phyloP scores from a whole-genome alignment of 2,797 vertebrate species.

The Girardinus metallicus region DNA sequence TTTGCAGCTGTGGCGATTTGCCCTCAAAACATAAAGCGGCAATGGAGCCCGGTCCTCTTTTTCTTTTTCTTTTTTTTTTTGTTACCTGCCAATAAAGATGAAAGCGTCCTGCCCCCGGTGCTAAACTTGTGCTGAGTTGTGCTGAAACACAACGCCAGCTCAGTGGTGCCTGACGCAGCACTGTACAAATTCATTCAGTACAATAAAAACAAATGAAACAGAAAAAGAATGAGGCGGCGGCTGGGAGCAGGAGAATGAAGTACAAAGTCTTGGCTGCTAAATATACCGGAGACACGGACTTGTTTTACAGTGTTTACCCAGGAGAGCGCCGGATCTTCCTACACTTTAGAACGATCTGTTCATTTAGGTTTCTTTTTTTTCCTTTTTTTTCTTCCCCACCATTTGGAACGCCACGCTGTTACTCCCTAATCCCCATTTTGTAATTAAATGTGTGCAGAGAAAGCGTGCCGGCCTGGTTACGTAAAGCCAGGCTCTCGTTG shows the following conservation, averaged over 20 bases:
- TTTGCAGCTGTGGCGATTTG: constrained; percentile 48
- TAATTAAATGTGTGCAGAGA: constrained; percentile 77
- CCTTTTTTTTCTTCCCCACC: constrained; percentile 27
- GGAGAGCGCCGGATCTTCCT: constrained; percentile 51
- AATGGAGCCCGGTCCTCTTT: constrained; percentile 28
- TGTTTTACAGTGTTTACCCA: constrained; percentile 61
- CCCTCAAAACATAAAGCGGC: constrained; percentile 27
- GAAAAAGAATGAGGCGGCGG: constrained; percentile 20
- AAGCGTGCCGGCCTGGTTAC: constrained; percentile 64
- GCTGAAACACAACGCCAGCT: constrained; percentile 25
- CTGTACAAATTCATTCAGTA: constrained; percentile 17
- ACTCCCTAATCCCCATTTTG: constrained; percentile 77
- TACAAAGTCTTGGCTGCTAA: constrained; percentile 34
- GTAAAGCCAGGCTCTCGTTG: constrained; percentile 64
- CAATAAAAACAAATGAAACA: constrained; percentile 24
- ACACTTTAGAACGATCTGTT: constrained; percentile 65
- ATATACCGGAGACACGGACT: constrained; percentile 42
- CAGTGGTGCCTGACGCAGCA: constrained; percentile 32
- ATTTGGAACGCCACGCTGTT: constrained; percentile 62
- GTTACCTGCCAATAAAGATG: constrained; percentile 51
- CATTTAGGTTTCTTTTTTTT: constrained; percentile 26
- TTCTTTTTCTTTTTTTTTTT: constrained; percentile 43
- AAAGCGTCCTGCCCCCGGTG: constrained; percentile 42
- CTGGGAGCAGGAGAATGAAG: constrained; percentile 6
- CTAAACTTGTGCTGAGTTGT: constrained; percentile 37